Conservation (phyloP, 2,888 invertebrate species). For the Netelia inedita region DNA sequence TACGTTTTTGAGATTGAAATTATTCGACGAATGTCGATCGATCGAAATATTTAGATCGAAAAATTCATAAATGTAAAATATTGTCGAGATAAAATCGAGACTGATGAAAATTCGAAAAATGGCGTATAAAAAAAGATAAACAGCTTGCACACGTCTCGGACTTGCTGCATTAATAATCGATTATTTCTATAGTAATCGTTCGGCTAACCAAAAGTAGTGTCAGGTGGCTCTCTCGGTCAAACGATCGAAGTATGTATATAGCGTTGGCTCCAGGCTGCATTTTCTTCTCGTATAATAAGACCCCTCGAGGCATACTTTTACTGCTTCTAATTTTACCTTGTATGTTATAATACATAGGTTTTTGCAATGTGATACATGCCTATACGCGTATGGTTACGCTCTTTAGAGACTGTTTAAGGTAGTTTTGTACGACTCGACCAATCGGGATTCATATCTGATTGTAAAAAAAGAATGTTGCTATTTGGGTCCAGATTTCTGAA, state of each 20-base stretch:
- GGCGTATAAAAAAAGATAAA: neutral
- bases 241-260: neutral
- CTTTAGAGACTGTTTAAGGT: neutral
- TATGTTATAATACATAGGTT: neutral
- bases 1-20: neutral
- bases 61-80: neutral
- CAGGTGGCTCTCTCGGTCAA: neutral
- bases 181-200: neutral
- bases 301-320: neutral
- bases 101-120: neutral
- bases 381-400: neutral
- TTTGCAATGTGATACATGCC: neutral
- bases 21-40: neutral
- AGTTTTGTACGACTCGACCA: neutral
- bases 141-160: neutral
- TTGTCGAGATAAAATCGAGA: neutral
- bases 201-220: neutral
- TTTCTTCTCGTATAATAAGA: neutral
- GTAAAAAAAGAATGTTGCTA: neutral
- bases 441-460: neutral
- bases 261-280: neutral
- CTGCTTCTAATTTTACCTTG: neutral
- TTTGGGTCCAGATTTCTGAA: no score
- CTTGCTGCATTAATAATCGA: neutral
- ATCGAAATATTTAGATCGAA: neutral